Evolutionary conservation across 2,888 invertebrate species (phyloP).

Genomic region (Rhingia campestris): DNA sequence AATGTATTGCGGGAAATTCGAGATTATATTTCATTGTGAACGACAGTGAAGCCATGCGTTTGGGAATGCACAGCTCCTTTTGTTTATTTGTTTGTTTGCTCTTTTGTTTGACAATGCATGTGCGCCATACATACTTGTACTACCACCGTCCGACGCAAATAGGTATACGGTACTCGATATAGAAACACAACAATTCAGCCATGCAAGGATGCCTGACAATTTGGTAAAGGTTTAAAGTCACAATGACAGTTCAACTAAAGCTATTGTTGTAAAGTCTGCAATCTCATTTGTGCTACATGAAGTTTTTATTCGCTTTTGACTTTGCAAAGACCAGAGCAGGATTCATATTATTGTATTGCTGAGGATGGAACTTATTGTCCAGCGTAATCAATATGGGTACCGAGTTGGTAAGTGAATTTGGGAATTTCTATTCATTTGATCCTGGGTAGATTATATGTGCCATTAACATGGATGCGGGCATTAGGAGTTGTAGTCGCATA

Average conservation of each 20-base stretch:
- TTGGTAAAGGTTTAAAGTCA: slow-evolving; percentile 65
- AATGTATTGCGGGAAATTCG: slow-evolving; percentile 72
- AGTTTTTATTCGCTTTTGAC: slow-evolving; percentile 65
- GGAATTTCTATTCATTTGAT: slow-evolving; percentile 57
- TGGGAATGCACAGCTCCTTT: slow-evolving; percentile 53
- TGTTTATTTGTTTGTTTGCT: slow-evolving; percentile 54
- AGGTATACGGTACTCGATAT: background rate
- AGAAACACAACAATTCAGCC: slow-evolving; percentile 3
- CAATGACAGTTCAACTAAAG: slow-evolving; percentile 56
- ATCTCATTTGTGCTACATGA: slow-evolving; percentile 67
- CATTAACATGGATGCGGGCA: slow-evolving; percentile 40
- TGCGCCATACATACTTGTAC: background rate
- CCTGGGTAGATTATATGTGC: slow-evolving; percentile 46
- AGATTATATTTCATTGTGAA: slow-evolving; percentile 73
- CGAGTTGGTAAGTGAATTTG: slow-evolving; percentile 54
- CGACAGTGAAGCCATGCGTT: slow-evolving; percentile 65
- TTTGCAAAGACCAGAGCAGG: slow-evolving; percentile 27
- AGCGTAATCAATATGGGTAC: slow-evolving; percentile 35
- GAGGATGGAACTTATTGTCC: slow-evolving; percentile 38
- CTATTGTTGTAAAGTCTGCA: slow-evolving; percentile 62
- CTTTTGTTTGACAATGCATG: slow-evolving; percentile 57
- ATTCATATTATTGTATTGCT: slow-evolving; percentile 46
- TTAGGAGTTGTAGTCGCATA: slow-evolving; percentile 15
- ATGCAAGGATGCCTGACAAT: slow-evolving; percentile 52
- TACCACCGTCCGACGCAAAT: background rate